These are phyloP conservation scores for Chydorus sphaericus DNA, from an alignment of 2,888 invertebrate species.

Conservation along the genomic window DNA sequence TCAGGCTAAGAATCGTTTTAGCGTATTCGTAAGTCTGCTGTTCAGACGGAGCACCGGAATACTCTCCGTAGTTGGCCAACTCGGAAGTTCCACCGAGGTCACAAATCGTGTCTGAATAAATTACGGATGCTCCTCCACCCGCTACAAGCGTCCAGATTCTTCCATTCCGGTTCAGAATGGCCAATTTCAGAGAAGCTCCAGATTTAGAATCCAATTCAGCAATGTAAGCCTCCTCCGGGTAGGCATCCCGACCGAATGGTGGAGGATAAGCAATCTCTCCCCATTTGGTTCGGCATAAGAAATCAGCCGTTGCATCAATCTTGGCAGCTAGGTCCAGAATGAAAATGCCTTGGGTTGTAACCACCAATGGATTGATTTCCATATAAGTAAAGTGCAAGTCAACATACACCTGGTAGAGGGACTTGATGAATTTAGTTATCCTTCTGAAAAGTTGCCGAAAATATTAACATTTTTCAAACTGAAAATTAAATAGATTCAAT, in stretches of 20 bases:
- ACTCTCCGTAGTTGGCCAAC: conserved; percentile 97
- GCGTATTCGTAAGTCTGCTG: conserved; percentile 99
- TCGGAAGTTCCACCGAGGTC: conserved; percentile 85
- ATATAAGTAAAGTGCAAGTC: conserved; percentile 94
- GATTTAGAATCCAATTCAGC: conserved; percentile 97
- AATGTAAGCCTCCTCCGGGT: conserved; percentile 93
- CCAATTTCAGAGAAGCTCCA: conserved; percentile 93
- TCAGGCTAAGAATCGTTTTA: conserved; percentile 86
- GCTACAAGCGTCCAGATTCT: conserved; percentile 99
- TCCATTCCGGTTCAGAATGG: conserved; percentile 85
- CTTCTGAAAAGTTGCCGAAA: conserved; percentile 37
- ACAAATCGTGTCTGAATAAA: conserved; percentile 97
- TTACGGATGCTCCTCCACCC: conserved; percentile 96
- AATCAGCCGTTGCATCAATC: conserved; percentile 95
- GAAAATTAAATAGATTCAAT: conserved; percentile 23
- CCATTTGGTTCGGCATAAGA: conserved; percentile 89
- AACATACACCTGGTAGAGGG: conserved; percentile 76
- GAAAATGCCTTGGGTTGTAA: conserved; percentile 56
- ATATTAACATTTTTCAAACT: no score
- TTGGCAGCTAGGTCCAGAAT: conserved; percentile 95
- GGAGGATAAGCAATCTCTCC: conserved; percentile 95
- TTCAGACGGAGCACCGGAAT: conserved; percentile 96
- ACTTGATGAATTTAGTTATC: conserved; percentile 63
- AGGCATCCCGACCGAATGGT: conserved; percentile 94
- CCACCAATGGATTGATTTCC: conserved; percentile 94